Conservation (phyloP, 2,113 vertebrate genomes). For the Daboia siamensis region DNA sequence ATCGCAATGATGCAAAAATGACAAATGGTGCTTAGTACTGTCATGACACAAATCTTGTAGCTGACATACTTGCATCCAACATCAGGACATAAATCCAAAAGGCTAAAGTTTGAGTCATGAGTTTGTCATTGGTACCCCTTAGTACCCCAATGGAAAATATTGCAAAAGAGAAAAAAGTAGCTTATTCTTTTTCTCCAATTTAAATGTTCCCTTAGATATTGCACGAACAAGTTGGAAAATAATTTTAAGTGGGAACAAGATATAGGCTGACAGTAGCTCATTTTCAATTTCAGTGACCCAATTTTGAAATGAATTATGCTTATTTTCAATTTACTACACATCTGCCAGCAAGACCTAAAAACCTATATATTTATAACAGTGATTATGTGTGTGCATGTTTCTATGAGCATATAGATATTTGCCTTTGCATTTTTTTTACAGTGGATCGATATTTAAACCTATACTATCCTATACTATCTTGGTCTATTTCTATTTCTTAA, state of each 20-base stretch:
- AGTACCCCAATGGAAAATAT: not conserved
- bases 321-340: slow-evolving; percentile 44
- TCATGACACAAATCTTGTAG: too few species aligned
- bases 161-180: not conserved
- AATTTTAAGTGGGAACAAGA: slow-evolving; percentile 21
- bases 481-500: not conserved
- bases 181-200: slow-evolving; percentile 28
- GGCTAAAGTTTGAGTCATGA: not conserved
- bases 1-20: not conserved
- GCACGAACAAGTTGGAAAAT: slow-evolving; percentile 13
- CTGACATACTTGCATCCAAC: too few species aligned
- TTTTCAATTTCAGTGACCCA: slow-evolving; percentile 45
- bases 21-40: not conserved
- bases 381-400: not conserved
- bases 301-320: slow-evolving; percentile 32
- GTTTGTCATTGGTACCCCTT: not conserved
- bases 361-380: not conserved
- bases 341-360: slow-evolving; percentile 28
- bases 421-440: slow-evolving; percentile 31
- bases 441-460: slow-evolving; percentile 28
- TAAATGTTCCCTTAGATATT: slow-evolving; percentile 37
- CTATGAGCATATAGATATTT: not conserved
- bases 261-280: slow-evolving; percentile 37
- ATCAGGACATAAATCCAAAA: too few species aligned
- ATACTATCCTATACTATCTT: not conserved